Evolutionary conservation across 1,140 invertebrate genomes (phyloP).

Genomic region (Drosophila elegans): DNA sequence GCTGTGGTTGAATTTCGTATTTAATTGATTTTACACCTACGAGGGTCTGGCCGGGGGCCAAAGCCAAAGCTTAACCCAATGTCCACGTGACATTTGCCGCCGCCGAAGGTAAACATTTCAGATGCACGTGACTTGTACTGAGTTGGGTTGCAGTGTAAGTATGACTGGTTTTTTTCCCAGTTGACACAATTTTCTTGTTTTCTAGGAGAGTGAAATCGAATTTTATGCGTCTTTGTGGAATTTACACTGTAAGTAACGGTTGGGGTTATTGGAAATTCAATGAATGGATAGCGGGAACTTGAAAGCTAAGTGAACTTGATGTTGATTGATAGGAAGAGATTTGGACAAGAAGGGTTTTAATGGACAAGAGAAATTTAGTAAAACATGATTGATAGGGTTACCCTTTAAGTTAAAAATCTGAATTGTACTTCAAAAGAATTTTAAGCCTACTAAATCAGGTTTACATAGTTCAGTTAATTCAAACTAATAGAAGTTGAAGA

Average conservation of each 20-base stretch:
- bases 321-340: conserved; percentile 16
- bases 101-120: conserved; percentile 23
- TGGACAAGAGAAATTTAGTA: background rate
- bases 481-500: background rate
- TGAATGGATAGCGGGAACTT: conserved; percentile 17
- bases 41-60: background rate
- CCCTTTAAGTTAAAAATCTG: no score
- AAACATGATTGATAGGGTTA: background rate
- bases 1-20: conserved; percentile 43
- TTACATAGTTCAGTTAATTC: no score
- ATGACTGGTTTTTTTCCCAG: conserved; percentile 17
- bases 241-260: conserved; percentile 1
- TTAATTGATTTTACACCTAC: conserved; percentile 74
- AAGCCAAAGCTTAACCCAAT: conserved; percentile 14
- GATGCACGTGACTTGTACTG: conserved; percentile 31
- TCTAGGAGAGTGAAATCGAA: background rate
- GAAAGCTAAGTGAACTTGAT: conserved; percentile 7
- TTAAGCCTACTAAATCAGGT: no score
- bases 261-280: conserved; percentile 1
- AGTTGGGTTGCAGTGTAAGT: conserved; percentile 3
- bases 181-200: conserved; percentile 13
- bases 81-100: conserved; percentile 69
- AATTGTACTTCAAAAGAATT: no score
- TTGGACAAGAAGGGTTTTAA: background rate
- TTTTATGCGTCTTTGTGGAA: background rate